Percentiles rank a stretch among this genome's conserved stretches.
Evolutionary conservation across 30 jellyfish, hydroid and myxozoan genomes (phyloP).

Genomic region (Pseudorhiza aurosa): DNA sequence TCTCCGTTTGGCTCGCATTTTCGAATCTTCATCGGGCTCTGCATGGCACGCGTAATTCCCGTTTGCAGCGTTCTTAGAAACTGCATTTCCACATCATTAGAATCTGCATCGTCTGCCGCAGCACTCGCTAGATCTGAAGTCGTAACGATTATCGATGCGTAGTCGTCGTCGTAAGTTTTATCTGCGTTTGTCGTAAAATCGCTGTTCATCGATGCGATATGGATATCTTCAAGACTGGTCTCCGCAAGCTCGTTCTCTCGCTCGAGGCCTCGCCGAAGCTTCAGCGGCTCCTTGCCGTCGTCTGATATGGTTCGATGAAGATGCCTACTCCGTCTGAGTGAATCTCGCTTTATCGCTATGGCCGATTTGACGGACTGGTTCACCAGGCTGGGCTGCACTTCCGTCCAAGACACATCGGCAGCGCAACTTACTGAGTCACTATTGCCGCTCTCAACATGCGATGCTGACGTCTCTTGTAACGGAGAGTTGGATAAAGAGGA

Average conservation of each 20-base stretch:
- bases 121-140: neutral
- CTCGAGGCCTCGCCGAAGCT: constrained; percentile 24
- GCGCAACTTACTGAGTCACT: neutral
- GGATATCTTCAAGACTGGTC: constrained; percentile 25
- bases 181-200: neutral
- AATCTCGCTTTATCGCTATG: constrained; percentile 35
- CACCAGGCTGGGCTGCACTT: neutral
- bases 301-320: constrained; percentile 41
- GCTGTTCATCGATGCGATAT: neutral
- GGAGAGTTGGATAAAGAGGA: neutral
- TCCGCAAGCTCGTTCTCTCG: constrained; percentile 33
- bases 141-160: neutral
- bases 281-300: constrained; percentile 13
- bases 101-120: neutral
- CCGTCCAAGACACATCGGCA: neutral
- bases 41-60: constrained; percentile 64
- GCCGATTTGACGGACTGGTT: constrained; percentile 12
- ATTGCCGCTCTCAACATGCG: neutral
- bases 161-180: neutral
- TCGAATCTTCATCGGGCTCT: constrained; percentile 55
- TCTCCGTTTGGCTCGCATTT: constrained; percentile 57
- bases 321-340: constrained; percentile 36
- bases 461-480: neutral
- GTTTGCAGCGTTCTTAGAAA: constrained; percentile 57
- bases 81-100: constrained; percentile 26